Evolutionary conservation across 2,113 vertebrate genomes (phyloP), one percentile per base, ranked within the genome.

Genomic region (Atlantisia rogersi): DNA sequence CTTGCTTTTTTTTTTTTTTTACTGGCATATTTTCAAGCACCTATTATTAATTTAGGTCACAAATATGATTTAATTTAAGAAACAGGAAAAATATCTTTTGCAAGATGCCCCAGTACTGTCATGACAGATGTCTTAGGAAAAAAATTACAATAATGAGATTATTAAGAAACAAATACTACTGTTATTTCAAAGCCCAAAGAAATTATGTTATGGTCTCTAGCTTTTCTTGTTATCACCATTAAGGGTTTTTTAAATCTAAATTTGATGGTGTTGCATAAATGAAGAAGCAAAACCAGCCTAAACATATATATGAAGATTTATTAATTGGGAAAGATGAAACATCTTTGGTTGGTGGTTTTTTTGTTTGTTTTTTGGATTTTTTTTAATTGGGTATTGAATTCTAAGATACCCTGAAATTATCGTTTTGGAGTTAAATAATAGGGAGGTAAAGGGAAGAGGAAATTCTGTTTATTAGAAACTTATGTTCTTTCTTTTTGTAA

Each of bases 111-210:
- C n/a, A 85, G n/a, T 92, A 82, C 75, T 86, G 67, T 79, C 50
- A 90, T 79, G 44, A 73, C 76, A 65, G 8, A 69, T 89, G 39
- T 87, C 37, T 76, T 89, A 76, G 39, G 14, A 88, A 90, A 90
- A 80, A 64, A 71, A 52, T 5, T 2, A 25, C n/a, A 48, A 62
- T 88, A 91, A 86, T 84, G 70, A 84, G 55, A 85, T 73, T 91
- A 95, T 89, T 93, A 88, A 87, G 81, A 85, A 94, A 80, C 35
- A 91, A 82, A 73, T 82, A 40, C 17, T 76, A 46, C 55, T 80
- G 48, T 70, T 96, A 80, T 31, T 92, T 94, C 40, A 67, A 55
- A 85, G 25, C n/a, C 40, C 22, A n/a, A 35, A 91, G 40, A 90
- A 94, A 92, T 85, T 64, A n/a, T 17, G 25, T 82, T 87, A 77